These are phyloP conservation scores for Sycon ciliatum DNA, from an alignment of 37 sponge, comb jelly and placozoan species.

Conservation along the genomic window DNA sequence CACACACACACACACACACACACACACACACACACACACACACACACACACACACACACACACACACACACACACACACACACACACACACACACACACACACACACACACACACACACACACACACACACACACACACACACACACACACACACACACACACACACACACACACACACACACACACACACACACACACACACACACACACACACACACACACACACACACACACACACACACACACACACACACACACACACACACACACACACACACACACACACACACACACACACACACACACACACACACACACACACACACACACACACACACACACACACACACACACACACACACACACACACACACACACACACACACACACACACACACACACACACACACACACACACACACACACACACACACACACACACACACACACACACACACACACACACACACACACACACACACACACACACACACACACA, in stretches of 20 bases:
- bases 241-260: conserved; percentile 5
- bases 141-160: conserved; percentile 5
- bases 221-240: conserved; percentile 5
- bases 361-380: conserved; percentile 13
- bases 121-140: conserved; percentile 5
- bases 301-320: conserved; percentile 5
- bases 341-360: conserved; percentile 5
- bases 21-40: conserved; percentile 5
- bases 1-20: conserved; percentile 5
- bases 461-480: conserved; percentile 24
- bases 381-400: conserved; percentile 24
- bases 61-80: conserved; percentile 5
- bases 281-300: conserved; percentile 5
- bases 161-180: conserved; percentile 5
- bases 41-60: conserved; percentile 5
- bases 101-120: conserved; percentile 5
- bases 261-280: conserved; percentile 5
- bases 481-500: conserved; percentile 24
- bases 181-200: conserved; percentile 5
- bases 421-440: conserved; percentile 24
- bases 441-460: conserved; percentile 24
- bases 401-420: conserved; percentile 24
- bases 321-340: conserved; percentile 5
- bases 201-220: conserved; percentile 5
- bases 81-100: conserved; percentile 5